A percentile compares a stretch with the other conserved stretches of the same genome.
Evolutionary conservation across 2,797 vertebrate genomes (phyloP).

Genomic region (Dendrocincla tyrannina): DNA sequence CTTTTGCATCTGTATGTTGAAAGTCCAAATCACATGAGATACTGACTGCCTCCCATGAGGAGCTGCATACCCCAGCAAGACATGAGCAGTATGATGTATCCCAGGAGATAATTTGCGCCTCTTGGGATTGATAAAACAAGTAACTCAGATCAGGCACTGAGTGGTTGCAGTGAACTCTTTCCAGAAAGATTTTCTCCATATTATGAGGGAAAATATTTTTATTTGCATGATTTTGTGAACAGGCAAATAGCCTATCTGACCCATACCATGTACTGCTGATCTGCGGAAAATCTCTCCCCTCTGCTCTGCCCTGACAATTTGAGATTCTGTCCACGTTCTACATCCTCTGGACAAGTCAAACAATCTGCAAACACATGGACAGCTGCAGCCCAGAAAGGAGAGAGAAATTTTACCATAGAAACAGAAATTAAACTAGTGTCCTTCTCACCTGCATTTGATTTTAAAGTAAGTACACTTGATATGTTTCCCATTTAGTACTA

Average conservation of each 20-base stretch:
- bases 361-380: not conserved
- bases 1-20: not conserved
- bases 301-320: not conserved
- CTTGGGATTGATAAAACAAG: not conserved
- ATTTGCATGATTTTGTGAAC: not conserved
- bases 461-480: not conserved
- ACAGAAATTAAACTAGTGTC: not conserved
- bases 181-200: not conserved
- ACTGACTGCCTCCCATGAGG: not conserved
- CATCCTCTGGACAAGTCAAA: conserved; percentile 5
- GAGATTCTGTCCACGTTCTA: not conserved
- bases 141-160: not conserved
- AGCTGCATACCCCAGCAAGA: not conserved
- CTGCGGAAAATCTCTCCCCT: not conserved
- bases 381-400: conserved; percentile 2
- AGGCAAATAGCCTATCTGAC: not conserved
- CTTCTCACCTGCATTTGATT: conserved; percentile 19
- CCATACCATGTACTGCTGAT: not conserved
- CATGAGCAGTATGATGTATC: not conserved
- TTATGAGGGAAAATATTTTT: not conserved
- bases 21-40: not conserved
- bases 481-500: not conserved
- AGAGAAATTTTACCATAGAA: not conserved
- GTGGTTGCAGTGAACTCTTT: not conserved
- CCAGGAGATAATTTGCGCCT: not conserved